A percentile compares a stretch with the other conserved stretches of the same genome.
phyloP scores from a whole-genome alignment of 2,888 invertebrate species.

The Campoplex nolae region DNA sequence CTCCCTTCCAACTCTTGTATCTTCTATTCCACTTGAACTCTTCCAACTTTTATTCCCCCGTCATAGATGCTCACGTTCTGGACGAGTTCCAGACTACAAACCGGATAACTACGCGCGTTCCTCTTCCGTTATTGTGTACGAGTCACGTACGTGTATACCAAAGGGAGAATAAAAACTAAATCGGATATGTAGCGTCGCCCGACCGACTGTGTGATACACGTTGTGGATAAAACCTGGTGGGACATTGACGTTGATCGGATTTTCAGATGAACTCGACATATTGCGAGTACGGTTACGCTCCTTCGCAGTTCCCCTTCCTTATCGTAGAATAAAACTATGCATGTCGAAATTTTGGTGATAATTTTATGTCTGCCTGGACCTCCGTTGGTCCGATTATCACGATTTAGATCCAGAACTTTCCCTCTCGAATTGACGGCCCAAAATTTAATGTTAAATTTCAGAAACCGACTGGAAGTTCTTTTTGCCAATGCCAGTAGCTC shows the following conservation, averaged over 20 bases:
- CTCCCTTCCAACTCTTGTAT: neutral
- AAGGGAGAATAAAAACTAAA: conserved; percentile 16
- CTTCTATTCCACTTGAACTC: neutral
- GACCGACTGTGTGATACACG: neutral
- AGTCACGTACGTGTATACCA: conserved; percentile 1
- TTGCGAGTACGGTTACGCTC: conserved; percentile 15
- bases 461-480: neutral
- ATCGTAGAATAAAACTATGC: conserved; percentile 31
- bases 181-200: neutral
- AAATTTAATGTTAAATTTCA: neutral
- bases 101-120: conserved; percentile 23
- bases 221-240: conserved; percentile 21
- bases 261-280: conserved; percentile 52
- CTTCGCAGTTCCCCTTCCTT: neutral
- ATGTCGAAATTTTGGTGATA: neutral
- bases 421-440: neutral
- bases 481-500: neutral
- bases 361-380: neutral
- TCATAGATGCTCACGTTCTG: conserved; percentile 15
- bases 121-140: conserved; percentile 12
- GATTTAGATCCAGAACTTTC: neutral
- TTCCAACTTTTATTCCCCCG: neutral
- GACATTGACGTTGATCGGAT: conserved; percentile 60
- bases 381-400: neutral
- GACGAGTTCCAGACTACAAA: conserved; percentile 44